Percentiles rank a stretch among this genome's conserved stretches.
These are phyloP conservation scores for Drosophila siamana DNA, from an alignment of 2,888 invertebrate species.

Conservation along the genomic window DNA sequence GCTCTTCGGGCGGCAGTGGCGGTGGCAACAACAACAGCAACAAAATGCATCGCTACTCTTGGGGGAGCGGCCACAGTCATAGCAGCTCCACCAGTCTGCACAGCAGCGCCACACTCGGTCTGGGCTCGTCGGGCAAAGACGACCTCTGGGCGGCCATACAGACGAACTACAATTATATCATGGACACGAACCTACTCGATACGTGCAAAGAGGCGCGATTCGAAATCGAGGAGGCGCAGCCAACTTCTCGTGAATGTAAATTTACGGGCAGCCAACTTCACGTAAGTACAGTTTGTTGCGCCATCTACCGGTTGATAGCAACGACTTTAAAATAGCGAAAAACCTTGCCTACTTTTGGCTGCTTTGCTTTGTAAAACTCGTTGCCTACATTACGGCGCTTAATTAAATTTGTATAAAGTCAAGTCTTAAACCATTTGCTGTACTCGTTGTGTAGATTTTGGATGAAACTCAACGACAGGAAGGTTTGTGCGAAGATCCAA, in stretches of 20 bases:
- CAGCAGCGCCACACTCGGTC: slow-evolving; percentile 84
- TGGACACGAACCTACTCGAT: slow-evolving; percentile 97
- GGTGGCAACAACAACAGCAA: slow-evolving; percentile 50
- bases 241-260: slow-evolving; percentile 53
- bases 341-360: slow-evolving; percentile 3
- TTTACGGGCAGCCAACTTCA: slow-evolving; percentile 54
- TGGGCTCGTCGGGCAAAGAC: slow-evolving; percentile 88
- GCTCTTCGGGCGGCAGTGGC: slow-evolving; percentile 31
- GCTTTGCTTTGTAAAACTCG: neutral
- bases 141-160: slow-evolving; percentile 96
- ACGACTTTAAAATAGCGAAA: neutral
- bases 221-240: slow-evolving; percentile 81
- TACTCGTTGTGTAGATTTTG: slow-evolving; percentile 67
- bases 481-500: slow-evolving; percentile 83
- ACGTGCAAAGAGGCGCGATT: slow-evolving; percentile 90
- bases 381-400: neutral
- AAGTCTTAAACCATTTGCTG: neutral
- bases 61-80: slow-evolving; percentile 90
- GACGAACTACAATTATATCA: slow-evolving; percentile 96
- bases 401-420: neutral
- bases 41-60: slow-evolving; percentile 89
- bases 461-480: slow-evolving; percentile 81
- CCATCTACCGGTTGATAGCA: slow-evolving; percentile 18
- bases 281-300: slow-evolving; percentile 34
- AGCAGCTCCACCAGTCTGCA: slow-evolving; percentile 87